Evolutionary conservation across 2,797 vertebrate genomes (phyloP).

Genomic region (Limnodromus scolopaceus): DNA sequence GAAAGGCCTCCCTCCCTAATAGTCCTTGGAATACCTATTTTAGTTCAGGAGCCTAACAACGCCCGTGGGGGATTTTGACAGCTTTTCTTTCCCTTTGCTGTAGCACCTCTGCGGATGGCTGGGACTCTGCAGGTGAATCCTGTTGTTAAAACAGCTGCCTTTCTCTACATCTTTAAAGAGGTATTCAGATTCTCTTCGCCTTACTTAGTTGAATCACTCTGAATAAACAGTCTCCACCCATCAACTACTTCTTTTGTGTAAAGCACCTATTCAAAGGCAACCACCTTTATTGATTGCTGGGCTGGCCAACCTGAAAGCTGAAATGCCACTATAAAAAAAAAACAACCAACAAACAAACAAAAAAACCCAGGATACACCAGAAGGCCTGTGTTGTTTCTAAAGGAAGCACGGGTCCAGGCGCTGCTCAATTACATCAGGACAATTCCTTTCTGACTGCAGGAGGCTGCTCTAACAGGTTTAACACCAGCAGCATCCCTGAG

Average conservation of each 20-base stretch:
- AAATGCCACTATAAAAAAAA: slow-evolving; percentile 21
- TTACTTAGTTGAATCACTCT: slow-evolving; percentile 79
- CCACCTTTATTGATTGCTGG: slow-evolving; percentile 76
- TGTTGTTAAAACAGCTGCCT: slow-evolving; percentile 60
- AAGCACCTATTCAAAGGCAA: slow-evolving; percentile 78
- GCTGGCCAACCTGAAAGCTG: slow-evolving; percentile 63
- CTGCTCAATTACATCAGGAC: slow-evolving; percentile 1
- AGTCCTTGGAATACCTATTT: slow-evolving; percentile 66
- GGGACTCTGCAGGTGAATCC: slow-evolving; percentile 74
- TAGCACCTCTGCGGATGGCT: slow-evolving; percentile 26
- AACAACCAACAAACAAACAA: background rate
- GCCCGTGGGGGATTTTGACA: slow-evolving; percentile 61
- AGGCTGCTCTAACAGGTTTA: slow-evolving; percentile 52
- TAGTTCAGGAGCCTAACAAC: slow-evolving; percentile 60
- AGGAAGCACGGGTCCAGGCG: slow-evolving; percentile 33
- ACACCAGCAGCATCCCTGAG: background rate
- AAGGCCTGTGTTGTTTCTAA: slow-evolving; percentile 7
- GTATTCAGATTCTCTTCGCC: slow-evolving; percentile 75
- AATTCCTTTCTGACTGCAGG: slow-evolving; percentile 5
- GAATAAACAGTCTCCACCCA: slow-evolving; percentile 85
- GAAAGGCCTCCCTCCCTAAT: slow-evolving; percentile 70
- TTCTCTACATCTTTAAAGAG: slow-evolving; percentile 61
- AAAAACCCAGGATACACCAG: slow-evolving; percentile 40
- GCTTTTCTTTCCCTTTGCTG: slow-evolving; percentile 43
- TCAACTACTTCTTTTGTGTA: slow-evolving; percentile 80